Evolutionary conservation across 30 jellyfish, hydroid and myxozoan genomes (phyloP).

Genomic region (Morbakka virulenta): DNA sequence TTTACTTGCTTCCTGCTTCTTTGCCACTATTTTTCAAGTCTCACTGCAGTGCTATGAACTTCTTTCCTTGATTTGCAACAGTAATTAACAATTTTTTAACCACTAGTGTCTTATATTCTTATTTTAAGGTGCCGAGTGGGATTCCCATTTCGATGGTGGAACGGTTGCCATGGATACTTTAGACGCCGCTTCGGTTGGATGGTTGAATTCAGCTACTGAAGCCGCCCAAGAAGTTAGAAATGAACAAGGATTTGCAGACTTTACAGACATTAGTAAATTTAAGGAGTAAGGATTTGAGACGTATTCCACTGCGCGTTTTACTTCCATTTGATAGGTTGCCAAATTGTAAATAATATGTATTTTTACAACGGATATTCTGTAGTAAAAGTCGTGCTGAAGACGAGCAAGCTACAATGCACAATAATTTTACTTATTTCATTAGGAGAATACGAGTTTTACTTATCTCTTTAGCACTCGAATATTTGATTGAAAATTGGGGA

Average conservation of each 20-base stretch:
- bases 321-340: not conserved
- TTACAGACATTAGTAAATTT: conserved; percentile 72
- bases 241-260: conserved; percentile 80
- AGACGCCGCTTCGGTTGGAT: conserved; percentile 67
- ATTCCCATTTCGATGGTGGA: conserved; percentile 68
- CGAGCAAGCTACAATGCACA: too few relatives aligned
- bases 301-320: not conserved
- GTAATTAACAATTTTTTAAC: too few relatives aligned
- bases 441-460: too few relatives aligned
- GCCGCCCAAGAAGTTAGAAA: conserved; percentile 32
- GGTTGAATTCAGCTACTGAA: conserved; percentile 63
- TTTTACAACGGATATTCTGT: not conserved
- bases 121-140: conserved; percentile 71
- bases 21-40: too few relatives aligned
- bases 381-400: conserved; percentile 15
- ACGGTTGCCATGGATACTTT: conserved; percentile 77
- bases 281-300: conserved; percentile 19
- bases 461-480: too few relatives aligned
- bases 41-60: too few relatives aligned
- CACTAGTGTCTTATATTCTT: not conserved
- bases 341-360: not conserved
- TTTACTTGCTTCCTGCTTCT: too few relatives aligned
- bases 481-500: too few relatives aligned
- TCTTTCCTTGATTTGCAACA: too few relatives aligned
- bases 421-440: too few relatives aligned